Percentiles rank a stretch among this genome's conserved stretches.
Conservation (phyloP, 1,140 invertebrate genomes). For the Hestina assimilis region DNA sequence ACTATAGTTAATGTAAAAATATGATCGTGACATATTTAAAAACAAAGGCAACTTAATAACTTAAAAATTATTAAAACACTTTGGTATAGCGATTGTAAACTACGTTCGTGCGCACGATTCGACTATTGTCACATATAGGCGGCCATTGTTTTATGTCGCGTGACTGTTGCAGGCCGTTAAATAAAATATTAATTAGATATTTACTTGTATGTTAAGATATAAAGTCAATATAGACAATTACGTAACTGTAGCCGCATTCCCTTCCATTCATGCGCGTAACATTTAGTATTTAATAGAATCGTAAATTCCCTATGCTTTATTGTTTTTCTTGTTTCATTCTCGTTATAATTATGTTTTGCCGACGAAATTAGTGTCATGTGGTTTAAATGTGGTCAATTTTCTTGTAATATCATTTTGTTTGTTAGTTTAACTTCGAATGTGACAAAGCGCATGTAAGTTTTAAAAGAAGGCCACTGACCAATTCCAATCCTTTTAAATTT, state of each 20-base stretch:
- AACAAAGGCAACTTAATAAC: not conserved
- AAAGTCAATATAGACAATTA: not conserved
- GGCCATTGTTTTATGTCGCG: constrained; percentile 52
- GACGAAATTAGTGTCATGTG: not conserved
- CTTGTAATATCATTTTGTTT: not conserved
- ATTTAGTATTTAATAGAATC: not conserved
- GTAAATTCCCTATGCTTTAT: not conserved
- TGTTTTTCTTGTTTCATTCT: not conserved
- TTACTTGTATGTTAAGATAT: not conserved
- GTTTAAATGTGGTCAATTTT: not conserved
- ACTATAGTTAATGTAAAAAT: no score
- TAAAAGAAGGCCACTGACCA: constrained; percentile 27
- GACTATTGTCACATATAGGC: constrained; percentile 48
- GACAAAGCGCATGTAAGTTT: constrained; percentile 16
- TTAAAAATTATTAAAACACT: not conserved
- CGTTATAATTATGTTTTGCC: not conserved
- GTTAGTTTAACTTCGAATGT: not conserved
- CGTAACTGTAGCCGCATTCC: not conserved
- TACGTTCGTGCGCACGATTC: constrained; percentile 54
- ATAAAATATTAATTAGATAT: constrained; percentile 56
- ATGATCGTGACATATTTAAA: not conserved
- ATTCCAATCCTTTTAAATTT: constrained; percentile 18
- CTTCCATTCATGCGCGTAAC: not conserved
- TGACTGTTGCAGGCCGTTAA: constrained; percentile 47
- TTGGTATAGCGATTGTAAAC: not conserved